Evolutionary conservation across 2,113 vertebrate genomes (phyloP).

Genomic region (Harpagus bidentatus): DNA sequence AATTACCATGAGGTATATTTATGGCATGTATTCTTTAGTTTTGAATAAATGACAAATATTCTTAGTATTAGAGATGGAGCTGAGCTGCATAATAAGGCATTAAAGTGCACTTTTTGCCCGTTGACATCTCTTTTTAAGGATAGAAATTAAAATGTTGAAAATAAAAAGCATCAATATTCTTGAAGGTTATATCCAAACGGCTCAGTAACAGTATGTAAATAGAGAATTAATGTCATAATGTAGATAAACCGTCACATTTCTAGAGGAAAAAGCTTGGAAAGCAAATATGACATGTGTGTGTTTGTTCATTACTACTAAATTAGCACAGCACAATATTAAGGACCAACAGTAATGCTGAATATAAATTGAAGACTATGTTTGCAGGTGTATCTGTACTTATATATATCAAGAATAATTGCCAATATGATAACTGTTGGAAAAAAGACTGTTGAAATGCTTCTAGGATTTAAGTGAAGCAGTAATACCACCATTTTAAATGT

Average conservation of each 20-base stretch:
- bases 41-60: constrained; percentile 3
- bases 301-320: constrained; percentile 3
- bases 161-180: constrained; percentile 17
- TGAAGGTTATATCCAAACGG: constrained; percentile 17
- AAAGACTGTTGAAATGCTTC: background rate
- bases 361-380: background rate
- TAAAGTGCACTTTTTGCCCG: constrained; percentile 4
- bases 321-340: background rate
- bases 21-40: background rate
- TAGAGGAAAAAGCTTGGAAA: background rate
- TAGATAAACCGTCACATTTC: background rate
- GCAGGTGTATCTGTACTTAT: background rate
- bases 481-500: background rate
- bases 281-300: background rate
- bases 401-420: background rate
- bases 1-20: background rate
- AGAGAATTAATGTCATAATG: background rate
- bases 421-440: background rate
- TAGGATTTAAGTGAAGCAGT: background rate
- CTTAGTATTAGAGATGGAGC: background rate
- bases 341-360: background rate
- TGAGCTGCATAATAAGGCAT: constrained; percentile 7
- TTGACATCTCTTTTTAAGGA: constrained; percentile 2
- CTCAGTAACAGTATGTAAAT: background rate
- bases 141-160: constrained; percentile 13